These are phyloP conservation scores for Brachylomia viminalis DNA, from an alignment of 2,888 invertebrate species.

Conservation along the genomic window DNA sequence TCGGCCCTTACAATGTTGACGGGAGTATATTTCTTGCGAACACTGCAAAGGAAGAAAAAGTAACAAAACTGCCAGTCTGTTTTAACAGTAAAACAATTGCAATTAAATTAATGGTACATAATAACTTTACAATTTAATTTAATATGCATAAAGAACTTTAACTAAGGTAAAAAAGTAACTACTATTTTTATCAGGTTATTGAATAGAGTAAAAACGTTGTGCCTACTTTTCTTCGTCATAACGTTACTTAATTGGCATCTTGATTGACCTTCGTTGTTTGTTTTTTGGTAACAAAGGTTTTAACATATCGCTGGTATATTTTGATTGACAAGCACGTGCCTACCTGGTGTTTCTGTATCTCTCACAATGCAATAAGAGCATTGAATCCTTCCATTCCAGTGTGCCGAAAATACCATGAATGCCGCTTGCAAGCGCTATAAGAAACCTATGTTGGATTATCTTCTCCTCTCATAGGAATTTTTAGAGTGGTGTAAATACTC, in stretches of 20 bases:
- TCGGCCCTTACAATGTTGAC: neutral
- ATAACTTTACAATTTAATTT: neutral
- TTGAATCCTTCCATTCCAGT: neutral
- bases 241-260: neutral
- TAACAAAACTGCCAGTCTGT: neutral
- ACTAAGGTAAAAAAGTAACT: neutral
- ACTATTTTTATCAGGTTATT: neutral
- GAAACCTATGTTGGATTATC: neutral
- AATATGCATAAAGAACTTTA: neutral
- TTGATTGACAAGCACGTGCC: neutral
- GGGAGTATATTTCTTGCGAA: neutral
- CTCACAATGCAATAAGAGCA: neutral
- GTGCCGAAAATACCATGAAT: neutral
- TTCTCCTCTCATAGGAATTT: neutral
- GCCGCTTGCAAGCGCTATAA: neutral
- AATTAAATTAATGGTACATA: neutral
- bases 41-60: neutral
- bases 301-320: neutral
- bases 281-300: neutral
- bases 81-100: neutral
- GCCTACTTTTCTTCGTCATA: neutral
- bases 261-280: neutral
- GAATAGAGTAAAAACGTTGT: neutral
- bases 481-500: neutral
- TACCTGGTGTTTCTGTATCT: neutral